These are phyloP conservation scores for Cryptoprocta ferox DNA, from an alignment of 2,797 vertebrate genomes.

Conservation along the genomic window DNA sequence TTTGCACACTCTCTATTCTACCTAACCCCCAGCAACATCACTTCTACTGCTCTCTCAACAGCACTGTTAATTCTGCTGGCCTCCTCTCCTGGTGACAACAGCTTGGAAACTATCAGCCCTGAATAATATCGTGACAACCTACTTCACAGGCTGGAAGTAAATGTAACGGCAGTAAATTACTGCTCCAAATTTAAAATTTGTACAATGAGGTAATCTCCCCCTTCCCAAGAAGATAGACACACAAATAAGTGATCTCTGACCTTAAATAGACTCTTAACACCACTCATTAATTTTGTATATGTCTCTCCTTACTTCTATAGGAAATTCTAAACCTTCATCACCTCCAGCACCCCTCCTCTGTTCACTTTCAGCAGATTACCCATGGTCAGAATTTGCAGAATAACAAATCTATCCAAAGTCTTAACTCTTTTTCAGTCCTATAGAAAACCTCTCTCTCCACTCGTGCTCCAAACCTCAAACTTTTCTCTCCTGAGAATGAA, in stretches of 20 bases:
- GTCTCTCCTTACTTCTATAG: neutral
- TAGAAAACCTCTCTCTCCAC: neutral
- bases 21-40: neutral
- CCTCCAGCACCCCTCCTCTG: slow-evolving; percentile 7
- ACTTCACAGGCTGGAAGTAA: slow-evolving; percentile 14
- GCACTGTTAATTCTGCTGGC: neutral
- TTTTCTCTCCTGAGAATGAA: neutral
- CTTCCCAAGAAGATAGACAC: neutral
- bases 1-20: neutral
- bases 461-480: neutral
- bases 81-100: neutral
- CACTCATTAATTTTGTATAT: neutral
- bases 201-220: neutral
- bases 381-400: neutral
- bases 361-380: slow-evolving; percentile 31
- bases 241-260: slow-evolving; percentile 3
- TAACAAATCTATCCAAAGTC: neutral
- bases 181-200: slow-evolving; percentile 28
- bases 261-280: slow-evolving; percentile 10
- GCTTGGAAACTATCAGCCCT: neutral
- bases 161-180: neutral
- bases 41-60: neutral
- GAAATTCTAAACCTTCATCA: slow-evolving; percentile 30
- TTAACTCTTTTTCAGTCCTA: neutral
- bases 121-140: slow-evolving; percentile 30